phyloP scores from a whole-genome alignment of 2,888 invertebrate species.

The Drosophila anomalata region DNA sequence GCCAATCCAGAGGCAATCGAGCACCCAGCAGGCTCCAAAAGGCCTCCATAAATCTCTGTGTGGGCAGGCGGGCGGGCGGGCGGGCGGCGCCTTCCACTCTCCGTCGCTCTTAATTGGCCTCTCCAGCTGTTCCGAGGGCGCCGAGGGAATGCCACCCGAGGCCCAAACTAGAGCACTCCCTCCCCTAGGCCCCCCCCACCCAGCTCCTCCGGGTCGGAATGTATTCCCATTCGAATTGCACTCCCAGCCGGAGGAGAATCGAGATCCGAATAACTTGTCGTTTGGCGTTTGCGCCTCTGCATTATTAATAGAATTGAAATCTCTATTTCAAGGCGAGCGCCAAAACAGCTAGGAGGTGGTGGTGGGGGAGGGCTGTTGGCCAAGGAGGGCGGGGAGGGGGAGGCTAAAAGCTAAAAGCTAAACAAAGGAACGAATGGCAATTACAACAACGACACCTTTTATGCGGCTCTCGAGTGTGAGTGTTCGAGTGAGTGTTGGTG shows the following conservation, averaged over 20 bases:
- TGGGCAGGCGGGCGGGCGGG: conserved; percentile 25
- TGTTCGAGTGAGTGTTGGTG: conserved; percentile 6
- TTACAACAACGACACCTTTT: conserved; percentile 70
- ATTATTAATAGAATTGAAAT: conserved; percentile 74
- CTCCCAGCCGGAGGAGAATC: conserved; percentile 26
- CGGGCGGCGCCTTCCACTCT: conserved; percentile 11
- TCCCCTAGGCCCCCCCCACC: not conserved
- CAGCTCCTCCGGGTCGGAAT: not conserved
- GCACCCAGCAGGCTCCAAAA: conserved; percentile 19
- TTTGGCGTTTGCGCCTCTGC: conserved; percentile 62
- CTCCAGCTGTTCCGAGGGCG: conserved; percentile 28
- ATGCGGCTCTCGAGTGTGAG: conserved; percentile 4
- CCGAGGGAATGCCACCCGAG: conserved; percentile 23
- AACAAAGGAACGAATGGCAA: conserved; percentile 50
- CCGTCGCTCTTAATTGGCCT: conserved; percentile 31
- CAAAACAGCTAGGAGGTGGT: conserved; percentile 10
- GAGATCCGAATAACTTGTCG: conserved; percentile 36
- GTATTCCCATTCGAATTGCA: conserved; percentile 38
- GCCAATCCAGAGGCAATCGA: not conserved
- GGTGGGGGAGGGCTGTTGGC: not conserved
- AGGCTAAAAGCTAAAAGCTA: conserved; percentile 13
- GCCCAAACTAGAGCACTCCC: conserved; percentile 31
- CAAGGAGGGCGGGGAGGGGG: not conserved
- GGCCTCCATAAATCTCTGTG: conserved; percentile 38
- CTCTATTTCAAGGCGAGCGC: conserved; percentile 55